Base-by-base conservation (phyloP, 2,888 invertebrate genomes). In the Isoperla grammatica region DNA sequence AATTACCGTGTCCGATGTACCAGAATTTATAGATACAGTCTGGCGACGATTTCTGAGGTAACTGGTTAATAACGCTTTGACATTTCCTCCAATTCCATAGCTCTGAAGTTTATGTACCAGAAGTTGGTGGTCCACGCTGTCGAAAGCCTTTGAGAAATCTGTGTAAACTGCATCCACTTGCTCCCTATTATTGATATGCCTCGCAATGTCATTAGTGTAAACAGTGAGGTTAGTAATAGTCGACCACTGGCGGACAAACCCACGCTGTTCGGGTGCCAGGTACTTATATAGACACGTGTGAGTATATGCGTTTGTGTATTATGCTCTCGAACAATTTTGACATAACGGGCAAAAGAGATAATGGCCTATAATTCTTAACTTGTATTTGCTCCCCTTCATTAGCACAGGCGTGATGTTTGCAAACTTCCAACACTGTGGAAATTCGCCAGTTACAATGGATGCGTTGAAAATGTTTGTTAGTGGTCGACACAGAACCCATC, bases 291-390 rank as follows among this genome's bases (percentile, higher is more conserved):
- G 19, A 15, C n/a, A n/a, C n/a, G 11, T 45, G 11, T 45, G 45
- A 8, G n/a, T n/a, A 5, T 22, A 2, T 4, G 1, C n/a, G n/a
- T n/a, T n/a, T n/a, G n/a, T n/a, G n/a, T n/a, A n/a, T n/a, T n/a
- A n/a, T n/a, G n/a, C n/a, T 22, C 22, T 48, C 48, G n/a, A 48
- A 48, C 4, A 48, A 20, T 23, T 48, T 48, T 9, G 48, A 48
- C 2, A 19, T 22, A 19, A 48, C 20, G 2, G 48, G 23, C n/a
- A 48, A 23, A 3, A 48, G 48, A n/a, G 48, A 48, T 6, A 20
- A 22, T 2, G 48, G 19, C 2, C 48, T 20, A 22, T 48, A 48
- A 20, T 48, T 48, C 12, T n/a, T 19, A 3, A 48, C 48, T n/a
- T 22, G 48, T 11, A 19, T 12, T 20, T 13, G 6, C 5, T 11